Conservation (phyloP, 2,113 vertebrate species). For the Centropristis striata region DNA sequence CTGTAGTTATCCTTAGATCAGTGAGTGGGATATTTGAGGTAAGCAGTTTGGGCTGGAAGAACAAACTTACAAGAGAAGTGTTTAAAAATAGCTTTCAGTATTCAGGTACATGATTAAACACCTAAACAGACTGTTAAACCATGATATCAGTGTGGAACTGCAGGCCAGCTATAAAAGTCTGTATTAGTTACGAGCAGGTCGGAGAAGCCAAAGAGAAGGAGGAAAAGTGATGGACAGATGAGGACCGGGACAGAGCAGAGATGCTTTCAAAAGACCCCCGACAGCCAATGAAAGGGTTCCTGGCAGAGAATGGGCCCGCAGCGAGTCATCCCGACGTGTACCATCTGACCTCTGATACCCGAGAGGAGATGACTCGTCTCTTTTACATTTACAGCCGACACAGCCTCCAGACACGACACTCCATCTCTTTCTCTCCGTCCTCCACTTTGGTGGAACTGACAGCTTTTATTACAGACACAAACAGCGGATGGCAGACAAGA, state of each 20-base stretch:
- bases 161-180: background rate
- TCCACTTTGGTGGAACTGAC: conserved; percentile 29
- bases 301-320: conserved; percentile 44
- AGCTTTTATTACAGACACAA: conserved; percentile 47
- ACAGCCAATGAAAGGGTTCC: conserved; percentile 46
- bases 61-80: conserved; percentile 28
- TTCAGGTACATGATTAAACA: background rate
- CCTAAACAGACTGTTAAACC: background rate
- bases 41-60: conserved; percentile 28
- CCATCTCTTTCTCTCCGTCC: conserved; percentile 18
- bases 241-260: conserved; percentile 11
- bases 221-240: conserved; percentile 1
- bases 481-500: conserved; percentile 13
- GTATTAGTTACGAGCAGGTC: background rate
- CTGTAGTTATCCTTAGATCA: conserved; percentile 40
- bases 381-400: conserved; percentile 59
- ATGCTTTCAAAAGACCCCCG: background rate
- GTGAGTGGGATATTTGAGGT: conserved; percentile 36
- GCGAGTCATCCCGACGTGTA: conserved; percentile 29
- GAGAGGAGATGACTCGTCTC: conserved; percentile 57
- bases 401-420: conserved; percentile 56
- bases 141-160: background rate
- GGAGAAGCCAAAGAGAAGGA: background rate
- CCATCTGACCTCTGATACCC: conserved; percentile 57
- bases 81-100: conserved; percentile 32